These are phyloP conservation scores for Chorisops tibialis DNA, from an alignment of 2,888 invertebrate species.

Conservation along the genomic window DNA sequence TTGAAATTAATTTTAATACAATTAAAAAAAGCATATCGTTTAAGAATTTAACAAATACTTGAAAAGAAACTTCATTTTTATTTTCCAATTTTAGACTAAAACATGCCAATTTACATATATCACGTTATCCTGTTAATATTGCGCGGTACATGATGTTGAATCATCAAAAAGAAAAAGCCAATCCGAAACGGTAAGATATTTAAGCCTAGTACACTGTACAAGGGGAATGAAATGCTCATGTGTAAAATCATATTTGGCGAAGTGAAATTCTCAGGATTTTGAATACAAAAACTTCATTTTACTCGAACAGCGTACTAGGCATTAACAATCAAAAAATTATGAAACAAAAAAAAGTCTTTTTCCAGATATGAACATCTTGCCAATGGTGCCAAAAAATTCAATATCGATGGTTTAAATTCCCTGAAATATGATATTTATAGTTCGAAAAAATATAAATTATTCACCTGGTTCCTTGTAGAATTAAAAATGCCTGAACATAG, in stretches of 20 bases:
- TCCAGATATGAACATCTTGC: slow-evolving; percentile 79
- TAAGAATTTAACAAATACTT: no score
- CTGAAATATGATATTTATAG: slow-evolving; percentile 73
- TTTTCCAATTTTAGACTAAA: slow-evolving; percentile 54
- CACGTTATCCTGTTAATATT: slow-evolving; percentile 86
- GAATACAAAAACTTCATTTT: no score
- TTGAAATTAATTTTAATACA: no score
- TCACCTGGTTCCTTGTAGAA: slow-evolving; percentile 79
- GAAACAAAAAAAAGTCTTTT: not conserved
- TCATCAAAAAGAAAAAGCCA: slow-evolving; percentile 85
- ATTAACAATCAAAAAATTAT: not conserved
- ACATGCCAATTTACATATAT: slow-evolving; percentile 79
- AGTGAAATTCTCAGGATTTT: no score
- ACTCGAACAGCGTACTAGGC: no score
- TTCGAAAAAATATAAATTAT: slow-evolving; percentile 66
- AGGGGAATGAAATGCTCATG: no score
- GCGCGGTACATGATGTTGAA: slow-evolving; percentile 95
- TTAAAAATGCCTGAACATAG: slow-evolving; percentile 55
- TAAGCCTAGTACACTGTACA: no score
- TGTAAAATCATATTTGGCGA: no score
- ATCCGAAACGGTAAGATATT: slow-evolving; percentile 72
- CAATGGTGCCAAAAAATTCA: slow-evolving; percentile 77
- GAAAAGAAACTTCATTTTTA: not conserved
- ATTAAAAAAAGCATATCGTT: no score
- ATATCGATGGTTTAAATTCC: slow-evolving; percentile 82